Evolutionary conservation across 2,888 invertebrate genomes (phyloP), one percentile per base, ranked within the genome.

Genomic region (Philaethria dido): DNA sequence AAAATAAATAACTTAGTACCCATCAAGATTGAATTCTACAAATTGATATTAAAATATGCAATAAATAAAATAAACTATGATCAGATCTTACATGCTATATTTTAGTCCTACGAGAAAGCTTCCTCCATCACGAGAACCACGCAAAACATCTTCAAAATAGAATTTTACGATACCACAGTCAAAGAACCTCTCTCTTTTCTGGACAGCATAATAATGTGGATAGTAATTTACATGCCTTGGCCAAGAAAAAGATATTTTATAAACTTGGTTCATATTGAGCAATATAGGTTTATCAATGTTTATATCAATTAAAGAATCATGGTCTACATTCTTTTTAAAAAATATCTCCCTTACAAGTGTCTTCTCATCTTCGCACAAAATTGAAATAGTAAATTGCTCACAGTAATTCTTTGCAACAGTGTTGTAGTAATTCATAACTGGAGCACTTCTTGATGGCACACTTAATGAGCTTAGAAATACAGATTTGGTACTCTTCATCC

Each of bases 41-140:
- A 54, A 18, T 44, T 20, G 25, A 29, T 50, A 36, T 48, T 29
- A 16, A 25, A 29, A 9, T 52, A 52, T 16, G 18, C 25, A 48
- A 48, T 60, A 63, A 22, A n/a, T 52, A 29, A 48, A 39, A n/a
- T 50, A 29, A 47, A 62, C 18, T 47, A 52, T 29, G 50, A 42
- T 22, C 4, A 22, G n/a, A 57, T n/a, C 16, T 83, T 81, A 93
- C 72, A 92, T 77, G 77, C 92, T 90, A 82, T 85, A 93, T 75
- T 88, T 91, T 66, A 93, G 78, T 1, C 88, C 89, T 75, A 83
- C 85, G 29, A 93, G 79, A 73, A 92, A 92, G 77, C 92, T 91
- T 20, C 92, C 91, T 73, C 80, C 78, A 70, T 78, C 81, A 45
- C 83, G 80, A 67, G 83, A 74, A 69, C 77, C 73, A 45, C 80